A percentile compares a stretch with the other conserved stretches of the same genome.
Evolutionary conservation across 2,888 invertebrate species (phyloP).

Genomic region (Amphipyra berbera): DNA sequence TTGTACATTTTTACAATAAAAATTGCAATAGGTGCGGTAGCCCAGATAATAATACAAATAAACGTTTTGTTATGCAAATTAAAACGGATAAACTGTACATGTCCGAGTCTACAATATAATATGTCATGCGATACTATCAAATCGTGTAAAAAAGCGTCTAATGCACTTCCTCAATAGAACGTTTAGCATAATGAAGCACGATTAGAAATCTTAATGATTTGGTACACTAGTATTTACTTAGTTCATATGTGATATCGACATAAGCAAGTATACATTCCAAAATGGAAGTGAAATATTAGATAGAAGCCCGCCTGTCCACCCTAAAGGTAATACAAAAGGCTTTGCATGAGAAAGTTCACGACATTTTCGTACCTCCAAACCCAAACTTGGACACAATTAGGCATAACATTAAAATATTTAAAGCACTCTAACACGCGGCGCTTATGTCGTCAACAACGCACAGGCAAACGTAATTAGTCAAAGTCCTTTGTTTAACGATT

Average conservation of each 20-base stretch:
- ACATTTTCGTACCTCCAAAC: conserved; percentile 11
- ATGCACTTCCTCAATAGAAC: conserved; percentile 36
- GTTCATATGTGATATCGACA: background rate
- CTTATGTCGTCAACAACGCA: conserved; percentile 41
- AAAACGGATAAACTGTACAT: conserved; percentile 30
- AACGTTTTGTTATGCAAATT: conserved; percentile 50
- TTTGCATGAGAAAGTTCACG: conserved; percentile 17
- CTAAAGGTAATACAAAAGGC: background rate
- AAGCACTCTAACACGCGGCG: conserved; percentile 50
- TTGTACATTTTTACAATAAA: conserved; percentile 15
- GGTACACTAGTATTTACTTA: conserved; percentile 2
- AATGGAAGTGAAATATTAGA: background rate
- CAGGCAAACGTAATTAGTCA: conserved; percentile 65
- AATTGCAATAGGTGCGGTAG: conserved; percentile 23
- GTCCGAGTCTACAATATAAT: conserved; percentile 33
- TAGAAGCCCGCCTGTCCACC: background rate
- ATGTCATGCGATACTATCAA: conserved; percentile 37
- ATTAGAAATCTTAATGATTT: conserved; percentile 17
- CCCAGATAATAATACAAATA: conserved; percentile 22
- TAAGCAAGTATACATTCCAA: background rate
- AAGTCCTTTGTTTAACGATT: conserved; percentile 64
- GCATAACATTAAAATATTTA: conserved; percentile 46
- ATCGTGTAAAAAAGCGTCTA: conserved; percentile 18
- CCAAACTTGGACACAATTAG: conserved; percentile 23
- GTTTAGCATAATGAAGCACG: conserved; percentile 37